Base-by-base conservation (phyloP, 2,888 invertebrate genomes). In the Carterocephalus palaemon region DNA sequence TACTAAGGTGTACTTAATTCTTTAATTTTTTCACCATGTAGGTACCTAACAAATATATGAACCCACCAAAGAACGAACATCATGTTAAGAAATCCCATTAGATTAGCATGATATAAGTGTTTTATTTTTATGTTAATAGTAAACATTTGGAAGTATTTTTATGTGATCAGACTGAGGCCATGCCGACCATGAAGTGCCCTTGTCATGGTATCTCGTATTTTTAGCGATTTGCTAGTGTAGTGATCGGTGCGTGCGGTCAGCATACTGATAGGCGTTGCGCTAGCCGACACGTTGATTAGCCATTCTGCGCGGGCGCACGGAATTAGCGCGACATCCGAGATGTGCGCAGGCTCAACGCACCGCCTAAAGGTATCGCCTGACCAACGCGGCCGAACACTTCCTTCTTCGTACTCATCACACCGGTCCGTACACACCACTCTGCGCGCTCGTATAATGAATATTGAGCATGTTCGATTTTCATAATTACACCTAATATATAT, bases 311-410 rank as follows among this genome's bases (percentile, higher is more conserved):
- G 70, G 59, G 76, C 73, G 82, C 63, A 59, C 85, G 84, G 84
- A 85, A 84, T 85, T 78, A 84, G 81, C 74, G 64, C 75, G 64
- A 68, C 67, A 73, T 78, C 75, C 75, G 78, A 81, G 76, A 69
- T 65, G 66, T 67, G 71, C 63, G 68, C 62, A 65, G 51, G 40
- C 46, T 31, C 41, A 33, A 10, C 31, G 31, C 34, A 20, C 24
- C 34, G 15, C 26, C 43, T 43, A 36, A 10, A 36, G 16, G 17
- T 16, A 34, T 29, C 37, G 20, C 22, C n/a, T n/a, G n/a, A n/a
- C 5, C 28, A 20, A 19, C 38, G 28, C 13, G 10, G 12, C 24
- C 12, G 15, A 9, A 24, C 17, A 46, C 48, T 53, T 51, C 51
- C 54, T 49, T 36, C 54, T 49, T 46, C 41, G 19, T 15, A 17